Base-by-base conservation (phyloP, 2,797 vertebrate species). In the Buphagus erythrorhynchus region DNA sequence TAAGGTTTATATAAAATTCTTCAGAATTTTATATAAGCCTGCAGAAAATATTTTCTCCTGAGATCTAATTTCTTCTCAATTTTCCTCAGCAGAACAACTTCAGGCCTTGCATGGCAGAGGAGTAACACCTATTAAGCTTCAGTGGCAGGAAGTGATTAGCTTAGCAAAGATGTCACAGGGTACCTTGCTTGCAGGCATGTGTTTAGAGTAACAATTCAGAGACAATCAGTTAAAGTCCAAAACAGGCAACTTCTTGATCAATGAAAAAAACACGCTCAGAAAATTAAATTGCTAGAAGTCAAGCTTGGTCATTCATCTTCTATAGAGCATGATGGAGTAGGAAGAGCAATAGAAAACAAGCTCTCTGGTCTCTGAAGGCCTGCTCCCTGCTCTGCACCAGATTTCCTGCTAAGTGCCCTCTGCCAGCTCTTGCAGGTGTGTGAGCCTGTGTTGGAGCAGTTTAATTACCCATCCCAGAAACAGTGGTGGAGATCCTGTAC, bases 231-330 rank as follows among this genome's bases (percentile, higher is more conserved):
- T 87, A 19, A 67, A 92, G 57, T 45, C 71, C 74, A 29, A 57
- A 92, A 20, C 10, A 72, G 45, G 22, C n/a, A 40, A 66, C 73
- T 69, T 71, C 59, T 80, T 82, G 36, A 95, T 86, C 83, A 87
- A 67, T 94, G 86, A 16, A 49, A 79, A 78, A 78, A 94, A 77
- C 61, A 42, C 28, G n/a, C 62, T 93, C 57, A 88, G 90, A 88
- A 95, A 95, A 96, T 95, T 90, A 82, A 94, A 87, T 72, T 85
- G 49, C 61, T 90, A 10, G 58, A 87, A 76, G 73, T 73, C 71
- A 42, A 19, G 49, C 58, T 85, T 86, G 59, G 59, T 84, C 38
- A 59, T 94, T 88, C 5, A 10, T 84, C 92, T 90, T 92, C 49
- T 72, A 5, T 5, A 38, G 25, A 65, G 18, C 26, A 38, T n/a